These are phyloP conservation scores for Lissonota sp. DNA, from an alignment of 2,888 invertebrate species.

Conservation along the genomic window DNA sequence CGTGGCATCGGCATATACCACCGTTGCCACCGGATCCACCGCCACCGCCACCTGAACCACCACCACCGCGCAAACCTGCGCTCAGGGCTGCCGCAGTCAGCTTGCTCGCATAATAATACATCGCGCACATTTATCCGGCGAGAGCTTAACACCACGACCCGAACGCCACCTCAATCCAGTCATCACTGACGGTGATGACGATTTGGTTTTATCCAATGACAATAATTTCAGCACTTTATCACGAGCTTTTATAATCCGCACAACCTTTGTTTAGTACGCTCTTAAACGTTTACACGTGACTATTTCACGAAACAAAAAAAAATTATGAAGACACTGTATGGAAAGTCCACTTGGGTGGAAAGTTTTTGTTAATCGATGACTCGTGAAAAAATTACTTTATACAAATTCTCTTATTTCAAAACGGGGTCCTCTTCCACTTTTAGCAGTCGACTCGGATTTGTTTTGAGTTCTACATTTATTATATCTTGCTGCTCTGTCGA, in stretches of 20 bases:
- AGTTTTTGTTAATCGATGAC: too few relatives aligned
- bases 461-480: too few relatives aligned
- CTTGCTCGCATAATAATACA: conserved; percentile 90
- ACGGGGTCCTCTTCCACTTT: too few relatives aligned
- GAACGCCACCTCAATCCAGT: conserved; percentile 81
- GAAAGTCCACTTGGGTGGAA: too few relatives aligned
- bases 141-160: conserved; percentile 82
- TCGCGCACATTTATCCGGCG: conserved; percentile 85
- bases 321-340: too few relatives aligned
- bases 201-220: conserved; percentile 65
- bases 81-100: conserved; percentile 87
- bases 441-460: too few relatives aligned
- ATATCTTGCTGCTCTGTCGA: too few relatives aligned
- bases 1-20: conserved; percentile 83
- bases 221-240: conserved; percentile 58
- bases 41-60: conserved; percentile 82
- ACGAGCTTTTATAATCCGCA: conserved; percentile 11
- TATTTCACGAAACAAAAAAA: neutral
- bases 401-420: too few relatives aligned
- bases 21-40: conserved; percentile 80
- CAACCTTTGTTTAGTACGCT: neutral
- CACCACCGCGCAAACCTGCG: conserved; percentile 85
- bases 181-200: conserved; percentile 81
- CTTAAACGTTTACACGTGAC: neutral
- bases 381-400: too few relatives aligned